Percentiles rank a stretch among this genome's conserved stretches.
Conservation (phyloP, 2,888 invertebrate genomes). For the Smittia aterrima region DNA sequence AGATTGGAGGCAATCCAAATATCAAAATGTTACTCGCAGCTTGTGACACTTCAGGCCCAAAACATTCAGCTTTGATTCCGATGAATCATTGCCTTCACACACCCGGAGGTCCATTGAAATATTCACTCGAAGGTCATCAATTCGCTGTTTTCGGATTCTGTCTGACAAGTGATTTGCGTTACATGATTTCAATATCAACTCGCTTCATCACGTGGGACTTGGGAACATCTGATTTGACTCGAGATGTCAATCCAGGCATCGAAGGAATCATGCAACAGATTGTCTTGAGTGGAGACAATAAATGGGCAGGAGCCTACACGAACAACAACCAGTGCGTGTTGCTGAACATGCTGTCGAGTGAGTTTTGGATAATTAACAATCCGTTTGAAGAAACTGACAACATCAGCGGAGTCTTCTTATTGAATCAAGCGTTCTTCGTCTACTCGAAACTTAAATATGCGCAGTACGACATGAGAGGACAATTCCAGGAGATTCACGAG, state of each 20-base stretch:
- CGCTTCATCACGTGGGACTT: constrained; percentile 96
- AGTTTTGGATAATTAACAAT: constrained; percentile 82
- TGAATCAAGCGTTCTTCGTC: constrained; percentile 71
- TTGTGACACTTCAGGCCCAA: constrained; percentile 85
- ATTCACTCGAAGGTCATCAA: constrained; percentile 95
- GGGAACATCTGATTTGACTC: constrained; percentile 89
- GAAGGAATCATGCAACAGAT: constrained; percentile 96
- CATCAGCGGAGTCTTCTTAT: constrained; percentile 64
- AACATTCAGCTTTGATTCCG: constrained; percentile 86
- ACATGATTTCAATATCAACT: constrained; percentile 94
- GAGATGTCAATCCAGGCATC: constrained; percentile 88
- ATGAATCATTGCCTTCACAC: constrained; percentile 95
- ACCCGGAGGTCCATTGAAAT: constrained; percentile 98
- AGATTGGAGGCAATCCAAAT: constrained; percentile 76
- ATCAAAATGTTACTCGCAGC: constrained; percentile 85
- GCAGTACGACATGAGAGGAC: constrained; percentile 74
- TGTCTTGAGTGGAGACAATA: constrained; percentile 89
- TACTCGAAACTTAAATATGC: constrained; percentile 76
- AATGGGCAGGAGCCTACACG: constrained; percentile 92
- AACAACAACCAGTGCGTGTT: constrained; percentile 82
- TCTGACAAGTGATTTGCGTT: constrained; percentile 83
- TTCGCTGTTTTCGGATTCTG: constrained; percentile 95
- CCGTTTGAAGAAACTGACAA: constrained; percentile 68
- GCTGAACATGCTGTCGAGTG: constrained; percentile 90
- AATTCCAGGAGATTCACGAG: constrained; percentile 58